Conservation (phyloP, 37 sponge, comb jelly and placozoan species). For the Mnemiopsis leidyi region DNA sequence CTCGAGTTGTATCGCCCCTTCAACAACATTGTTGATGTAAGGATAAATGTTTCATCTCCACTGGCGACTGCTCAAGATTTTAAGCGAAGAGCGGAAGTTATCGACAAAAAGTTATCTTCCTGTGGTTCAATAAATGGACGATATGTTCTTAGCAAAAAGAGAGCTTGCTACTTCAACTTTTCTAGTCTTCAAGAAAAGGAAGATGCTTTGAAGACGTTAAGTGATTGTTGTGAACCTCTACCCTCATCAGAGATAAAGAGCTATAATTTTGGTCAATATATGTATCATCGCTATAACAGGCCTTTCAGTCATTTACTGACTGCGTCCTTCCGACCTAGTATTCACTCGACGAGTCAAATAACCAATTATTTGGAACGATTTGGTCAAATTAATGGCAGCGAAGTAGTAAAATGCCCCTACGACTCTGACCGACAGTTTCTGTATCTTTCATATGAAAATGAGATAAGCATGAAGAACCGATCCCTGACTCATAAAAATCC, state of each 20-base stretch:
- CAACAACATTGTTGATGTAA: background rate
- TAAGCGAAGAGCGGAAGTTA: background rate
- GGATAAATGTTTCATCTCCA: background rate
- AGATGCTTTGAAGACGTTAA: background rate
- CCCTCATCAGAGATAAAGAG: background rate
- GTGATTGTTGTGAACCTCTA: background rate
- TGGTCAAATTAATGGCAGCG: background rate
- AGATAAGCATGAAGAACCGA: background rate
- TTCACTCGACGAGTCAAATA: background rate
- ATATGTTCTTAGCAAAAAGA: background rate
- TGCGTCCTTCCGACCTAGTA: background rate
- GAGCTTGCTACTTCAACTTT: background rate
- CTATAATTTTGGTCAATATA: background rate
- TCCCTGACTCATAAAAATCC: background rate
- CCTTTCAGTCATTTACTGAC: background rate
- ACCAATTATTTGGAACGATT: background rate
- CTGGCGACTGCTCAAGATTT: background rate
- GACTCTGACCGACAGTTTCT: background rate
- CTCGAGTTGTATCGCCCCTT: background rate
- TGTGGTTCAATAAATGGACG: background rate
- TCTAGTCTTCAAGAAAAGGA: background rate
- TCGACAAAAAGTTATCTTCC: background rate
- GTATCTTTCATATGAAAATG: background rate
- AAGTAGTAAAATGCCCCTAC: background rate
- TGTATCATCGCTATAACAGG: background rate